Percentiles rank a stretch among this genome's conserved stretches.
Conservation (phyloP, 2,113 vertebrate species). For the Sphyrna mokarran region DNA sequence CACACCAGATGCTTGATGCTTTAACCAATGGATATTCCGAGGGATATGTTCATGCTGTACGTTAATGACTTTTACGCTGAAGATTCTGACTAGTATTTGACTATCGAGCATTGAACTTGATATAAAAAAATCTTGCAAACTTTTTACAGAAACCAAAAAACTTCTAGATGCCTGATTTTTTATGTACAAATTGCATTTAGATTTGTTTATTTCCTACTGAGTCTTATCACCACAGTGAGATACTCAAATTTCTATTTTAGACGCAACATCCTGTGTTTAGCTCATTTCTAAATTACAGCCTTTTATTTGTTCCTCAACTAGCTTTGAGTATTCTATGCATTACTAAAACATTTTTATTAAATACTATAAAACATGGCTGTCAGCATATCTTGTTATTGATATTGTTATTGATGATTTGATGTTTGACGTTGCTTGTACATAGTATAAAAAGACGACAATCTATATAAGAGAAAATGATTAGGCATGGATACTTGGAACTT, state of each 20-base stretch:
- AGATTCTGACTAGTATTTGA: background rate
- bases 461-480: background rate
- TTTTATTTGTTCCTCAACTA: background rate
- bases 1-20: conserved; percentile 31
- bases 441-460: background rate
- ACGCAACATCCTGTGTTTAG: background rate
- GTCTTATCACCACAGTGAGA: background rate
- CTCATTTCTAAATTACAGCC: background rate
- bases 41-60: background rate
- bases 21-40: conserved; percentile 27
- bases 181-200: background rate
- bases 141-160: background rate
- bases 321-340: background rate
- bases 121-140: background rate
- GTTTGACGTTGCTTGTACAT: background rate
- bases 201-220: background rate
- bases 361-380: background rate
- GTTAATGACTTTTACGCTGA: conserved; percentile 4
- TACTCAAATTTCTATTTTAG: background rate
- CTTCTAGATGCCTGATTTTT: background rate
- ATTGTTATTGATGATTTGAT: background rate
- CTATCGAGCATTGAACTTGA: background rate
- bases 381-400: background rate
- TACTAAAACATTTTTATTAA: background rate
- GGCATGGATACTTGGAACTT: background rate